Percentiles rank a stretch among this genome's conserved stretches.
Conservation (phyloP, 2,113 vertebrate species). For the Peromyscus maniculatus region DNA sequence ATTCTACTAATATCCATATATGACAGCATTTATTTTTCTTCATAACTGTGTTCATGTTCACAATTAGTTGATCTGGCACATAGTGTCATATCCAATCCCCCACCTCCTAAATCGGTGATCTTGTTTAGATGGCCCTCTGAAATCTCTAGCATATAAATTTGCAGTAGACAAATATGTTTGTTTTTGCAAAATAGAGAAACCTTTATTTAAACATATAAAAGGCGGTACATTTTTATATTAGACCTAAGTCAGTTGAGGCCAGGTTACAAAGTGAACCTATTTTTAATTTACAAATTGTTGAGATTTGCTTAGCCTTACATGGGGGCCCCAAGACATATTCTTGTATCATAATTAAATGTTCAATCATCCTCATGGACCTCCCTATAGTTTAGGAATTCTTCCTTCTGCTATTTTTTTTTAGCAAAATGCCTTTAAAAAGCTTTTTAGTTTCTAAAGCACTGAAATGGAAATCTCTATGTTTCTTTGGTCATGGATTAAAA, state of each 20-base stretch:
- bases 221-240: neutral
- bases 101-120: neutral
- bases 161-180: neutral
- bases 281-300: neutral
- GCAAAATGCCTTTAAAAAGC: neutral
- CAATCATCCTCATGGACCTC: neutral
- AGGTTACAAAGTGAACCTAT: neutral
- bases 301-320: neutral
- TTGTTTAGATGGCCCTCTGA: neutral
- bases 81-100: neutral
- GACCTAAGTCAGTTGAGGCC: neutral
- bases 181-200: neutral
- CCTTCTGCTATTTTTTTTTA: neutral
- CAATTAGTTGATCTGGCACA: neutral
- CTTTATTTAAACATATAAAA: neutral
- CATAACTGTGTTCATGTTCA: neutral
- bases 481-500: neutral
- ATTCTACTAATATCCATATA: neutral
- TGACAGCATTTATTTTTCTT: neutral
- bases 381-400: rapidly evolving
- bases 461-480: neutral
- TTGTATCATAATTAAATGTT: neutral
- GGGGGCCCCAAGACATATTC: neutral
- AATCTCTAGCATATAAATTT: neutral
- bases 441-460: neutral